phyloP scores from a whole-genome alignment of 2,888 invertebrate genomes.

The Zonitis immaculata region DNA sequence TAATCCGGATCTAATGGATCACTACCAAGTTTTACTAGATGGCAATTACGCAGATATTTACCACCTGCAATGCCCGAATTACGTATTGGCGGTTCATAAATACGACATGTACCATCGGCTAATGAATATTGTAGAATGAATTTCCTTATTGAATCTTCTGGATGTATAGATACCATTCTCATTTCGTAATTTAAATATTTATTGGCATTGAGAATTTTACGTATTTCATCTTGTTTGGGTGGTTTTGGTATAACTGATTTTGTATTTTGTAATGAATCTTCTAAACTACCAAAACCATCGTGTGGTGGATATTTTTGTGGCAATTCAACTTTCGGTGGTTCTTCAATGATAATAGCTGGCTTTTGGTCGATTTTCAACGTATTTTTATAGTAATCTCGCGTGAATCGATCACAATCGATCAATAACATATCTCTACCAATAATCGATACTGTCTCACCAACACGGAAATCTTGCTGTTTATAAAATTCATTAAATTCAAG shows the following conservation, averaged over 20 bases:
- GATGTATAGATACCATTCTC: constrained; percentile 70
- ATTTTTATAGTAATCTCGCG: constrained; percentile 63
- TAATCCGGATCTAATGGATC: constrained; percentile 67
- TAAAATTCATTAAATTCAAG: constrained; percentile 69
- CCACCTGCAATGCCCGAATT: constrained; percentile 79
- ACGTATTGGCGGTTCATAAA: constrained; percentile 65
- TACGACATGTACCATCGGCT: constrained; percentile 68
- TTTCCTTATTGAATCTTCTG: constrained; percentile 69
- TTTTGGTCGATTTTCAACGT: constrained; percentile 49
- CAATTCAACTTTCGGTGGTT: constrained; percentile 23
- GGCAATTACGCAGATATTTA: constrained; percentile 64
- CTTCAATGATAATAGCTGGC: constrained; percentile 40
- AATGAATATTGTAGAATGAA: constrained; percentile 75
- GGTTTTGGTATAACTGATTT: constrained; percentile 65
- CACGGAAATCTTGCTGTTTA: constrained; percentile 68
- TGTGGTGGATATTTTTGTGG: constrained; percentile 57
- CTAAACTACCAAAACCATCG: constrained; percentile 69
- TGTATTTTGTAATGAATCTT: constrained; percentile 73
- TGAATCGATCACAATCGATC: constrained; percentile 75
- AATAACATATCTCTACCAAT: constrained; percentile 68
- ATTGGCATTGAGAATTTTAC: constrained; percentile 67
- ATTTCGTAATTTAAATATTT: constrained; percentile 63
- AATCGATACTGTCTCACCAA: constrained; percentile 68
- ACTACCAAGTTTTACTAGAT: constrained; percentile 66
- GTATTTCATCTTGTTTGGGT: constrained; percentile 70